Percentiles rank a stretch among this genome's conserved stretches.
Evolutionary conservation across 2,888 invertebrate genomes (phyloP).

Genomic region (Teinopalpus imperialis): DNA sequence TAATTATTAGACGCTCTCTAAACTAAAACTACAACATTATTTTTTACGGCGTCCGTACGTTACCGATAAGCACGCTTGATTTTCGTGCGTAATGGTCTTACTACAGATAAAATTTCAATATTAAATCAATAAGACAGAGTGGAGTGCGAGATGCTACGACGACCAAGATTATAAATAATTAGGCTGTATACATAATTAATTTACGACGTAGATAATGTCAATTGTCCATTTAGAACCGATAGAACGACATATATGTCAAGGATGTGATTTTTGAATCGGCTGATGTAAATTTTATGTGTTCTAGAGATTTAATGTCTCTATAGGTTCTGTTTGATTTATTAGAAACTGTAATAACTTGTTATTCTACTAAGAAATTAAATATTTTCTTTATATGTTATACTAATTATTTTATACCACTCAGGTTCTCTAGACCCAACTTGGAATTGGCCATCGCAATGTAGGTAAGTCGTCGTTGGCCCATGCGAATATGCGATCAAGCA

Average conservation of each 20-base stretch:
- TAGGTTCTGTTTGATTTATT: not conserved
- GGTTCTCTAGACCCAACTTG: too few species aligned
- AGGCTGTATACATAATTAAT: conserved; percentile 37
- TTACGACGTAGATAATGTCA: conserved; percentile 31
- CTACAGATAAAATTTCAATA: conserved; percentile 40
- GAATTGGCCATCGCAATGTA: too few species aligned
- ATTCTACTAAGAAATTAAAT: too few species aligned
- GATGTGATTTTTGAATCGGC: conserved; percentile 28
- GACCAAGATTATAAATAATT: conserved; percentile 34
- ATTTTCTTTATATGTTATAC: too few species aligned
- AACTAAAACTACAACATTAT: conserved; percentile 15
- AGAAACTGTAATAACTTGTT: not conserved
- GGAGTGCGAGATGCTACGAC: conserved; percentile 17
- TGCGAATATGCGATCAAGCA: too few species aligned
- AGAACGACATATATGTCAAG: conserved; percentile 36
- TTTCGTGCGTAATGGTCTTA: conserved; percentile 21
- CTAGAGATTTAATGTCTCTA: conserved; percentile 12
- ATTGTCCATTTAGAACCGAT: conserved; percentile 29
- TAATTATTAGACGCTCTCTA: conserved; percentile 14
- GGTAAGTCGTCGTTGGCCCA: too few species aligned
- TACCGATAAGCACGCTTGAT: conserved; percentile 9
- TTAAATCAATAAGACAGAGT: conserved; percentile 43
- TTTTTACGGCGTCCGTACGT: conserved; percentile 18
- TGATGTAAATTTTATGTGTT: conserved; percentile 9
- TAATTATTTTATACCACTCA: too few species aligned